phyloP scores from a whole-genome alignment of 2,113 vertebrate genomes.

The Cyprinodon variegatus region DNA sequence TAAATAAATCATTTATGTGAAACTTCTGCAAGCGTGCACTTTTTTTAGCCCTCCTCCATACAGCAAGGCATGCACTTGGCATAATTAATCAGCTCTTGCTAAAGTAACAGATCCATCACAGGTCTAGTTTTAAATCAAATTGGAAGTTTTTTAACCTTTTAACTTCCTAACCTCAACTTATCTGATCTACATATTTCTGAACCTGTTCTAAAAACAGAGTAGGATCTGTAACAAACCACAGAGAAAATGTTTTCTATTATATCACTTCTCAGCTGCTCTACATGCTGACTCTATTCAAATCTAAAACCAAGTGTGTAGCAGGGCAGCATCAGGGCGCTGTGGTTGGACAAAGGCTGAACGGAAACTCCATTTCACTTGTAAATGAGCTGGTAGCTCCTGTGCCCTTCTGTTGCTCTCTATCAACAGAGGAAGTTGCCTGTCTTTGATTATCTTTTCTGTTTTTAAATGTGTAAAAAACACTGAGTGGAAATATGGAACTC shows the following conservation, averaged over 20 bases:
- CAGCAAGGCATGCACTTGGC: neutral
- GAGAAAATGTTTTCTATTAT: neutral
- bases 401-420: conserved; percentile 4
- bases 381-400: conserved; percentile 50
- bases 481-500: conserved; percentile 60
- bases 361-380: conserved; percentile 75
- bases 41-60: neutral
- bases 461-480: conserved; percentile 49
- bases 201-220: neutral
- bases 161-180: neutral
- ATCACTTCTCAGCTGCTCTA: neutral
- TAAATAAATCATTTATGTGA: neutral
- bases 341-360: conserved; percentile 20
- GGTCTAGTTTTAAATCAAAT: no score
- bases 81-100: neutral
- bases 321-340: neutral
- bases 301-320: neutral
- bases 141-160: neutral
- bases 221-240: neutral
- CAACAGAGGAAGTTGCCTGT: conserved; percentile 35
- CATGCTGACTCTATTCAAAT: conserved; percentile 32
- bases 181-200: neutral
- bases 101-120: neutral
- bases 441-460: conserved; percentile 10
- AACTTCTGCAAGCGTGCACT: neutral